phyloP scores from a whole-genome alignment of 2,888 invertebrate species.

The Caprella mutica region DNA sequence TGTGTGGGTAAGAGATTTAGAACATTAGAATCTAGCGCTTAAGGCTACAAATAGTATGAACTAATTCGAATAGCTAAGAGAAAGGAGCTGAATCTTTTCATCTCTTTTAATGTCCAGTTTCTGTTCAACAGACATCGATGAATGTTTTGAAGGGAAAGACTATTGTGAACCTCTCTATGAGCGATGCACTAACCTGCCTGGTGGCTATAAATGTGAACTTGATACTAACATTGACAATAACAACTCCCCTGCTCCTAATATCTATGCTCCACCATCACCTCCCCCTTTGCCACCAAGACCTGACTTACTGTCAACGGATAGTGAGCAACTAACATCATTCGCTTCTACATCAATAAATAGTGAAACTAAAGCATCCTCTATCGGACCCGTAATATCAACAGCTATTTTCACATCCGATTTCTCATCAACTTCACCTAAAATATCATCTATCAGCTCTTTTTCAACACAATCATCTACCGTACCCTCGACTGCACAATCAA shows the following conservation, averaged over 20 bases:
- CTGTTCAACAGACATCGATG: constrained; percentile 41
- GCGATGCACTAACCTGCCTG: constrained; percentile 48
- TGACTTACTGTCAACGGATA: too few relatives aligned
- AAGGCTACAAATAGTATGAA: too few relatives aligned
- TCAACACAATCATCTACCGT: background rate
- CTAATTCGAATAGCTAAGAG: too few relatives aligned
- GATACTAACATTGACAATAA: background rate
- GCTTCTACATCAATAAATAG: too few relatives aligned
- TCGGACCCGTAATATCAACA: too few relatives aligned
- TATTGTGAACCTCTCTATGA: constrained; percentile 37
- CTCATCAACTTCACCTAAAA: background rate
- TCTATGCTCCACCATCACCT: background rate
- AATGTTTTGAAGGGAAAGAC: constrained; percentile 37
- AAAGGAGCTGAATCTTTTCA: too few relatives aligned
- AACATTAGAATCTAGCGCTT: background rate
- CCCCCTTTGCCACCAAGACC: constrained; percentile 14
- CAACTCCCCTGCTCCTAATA: background rate
- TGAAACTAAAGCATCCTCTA: too few relatives aligned
- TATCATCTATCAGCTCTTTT: background rate
- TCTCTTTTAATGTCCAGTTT: too few relatives aligned
- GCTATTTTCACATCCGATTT: constrained; percentile 1
- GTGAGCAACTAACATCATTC: too few relatives aligned
- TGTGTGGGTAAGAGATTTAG: constrained; percentile 35
- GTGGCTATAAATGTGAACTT: constrained; percentile 46
- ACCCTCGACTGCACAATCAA: background rate